phyloP scores from a whole-genome alignment of 2,113 vertebrate genomes.

The Ascaphus truei region DNA sequence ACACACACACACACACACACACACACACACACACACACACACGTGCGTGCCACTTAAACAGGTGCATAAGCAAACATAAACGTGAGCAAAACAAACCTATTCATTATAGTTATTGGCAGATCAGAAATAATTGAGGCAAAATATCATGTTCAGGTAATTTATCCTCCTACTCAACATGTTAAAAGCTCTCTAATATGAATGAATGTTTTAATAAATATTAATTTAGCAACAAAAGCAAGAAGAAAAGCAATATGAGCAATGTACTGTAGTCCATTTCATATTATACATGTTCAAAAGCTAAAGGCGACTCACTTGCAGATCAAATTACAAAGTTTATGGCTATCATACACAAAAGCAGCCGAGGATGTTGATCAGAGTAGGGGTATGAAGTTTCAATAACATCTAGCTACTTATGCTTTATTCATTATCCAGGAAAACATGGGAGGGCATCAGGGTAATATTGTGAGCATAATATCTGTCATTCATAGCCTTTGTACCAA shows the following conservation, averaged over 20 bases:
- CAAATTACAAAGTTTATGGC: slow-evolving; percentile 29
- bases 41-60: no score
- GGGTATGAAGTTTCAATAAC: slow-evolving; percentile 2
- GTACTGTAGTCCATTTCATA: not conserved
- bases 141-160: no score
- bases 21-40: no score
- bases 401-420: slow-evolving; percentile 27
- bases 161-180: no score
- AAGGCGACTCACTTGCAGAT: slow-evolving; percentile 32
- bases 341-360: slow-evolving; percentile 29
- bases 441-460: slow-evolving; percentile 31
- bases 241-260: not conserved
- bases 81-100: no score
- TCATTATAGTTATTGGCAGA: no score
- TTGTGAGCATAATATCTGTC: slow-evolving; percentile 31
- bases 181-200: no score
- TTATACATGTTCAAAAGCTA: not conserved
- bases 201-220: no score
- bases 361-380: slow-evolving; percentile 8
- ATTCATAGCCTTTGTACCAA: slow-evolving; percentile 34
- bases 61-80: no score
- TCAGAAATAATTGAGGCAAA: no score
- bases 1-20: no score
- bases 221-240: not conserved
- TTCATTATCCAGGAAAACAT: slow-evolving; percentile 35